phyloP scores from a whole-genome alignment of 1,140 invertebrate species.

The Drosophila takahashii region DNA sequence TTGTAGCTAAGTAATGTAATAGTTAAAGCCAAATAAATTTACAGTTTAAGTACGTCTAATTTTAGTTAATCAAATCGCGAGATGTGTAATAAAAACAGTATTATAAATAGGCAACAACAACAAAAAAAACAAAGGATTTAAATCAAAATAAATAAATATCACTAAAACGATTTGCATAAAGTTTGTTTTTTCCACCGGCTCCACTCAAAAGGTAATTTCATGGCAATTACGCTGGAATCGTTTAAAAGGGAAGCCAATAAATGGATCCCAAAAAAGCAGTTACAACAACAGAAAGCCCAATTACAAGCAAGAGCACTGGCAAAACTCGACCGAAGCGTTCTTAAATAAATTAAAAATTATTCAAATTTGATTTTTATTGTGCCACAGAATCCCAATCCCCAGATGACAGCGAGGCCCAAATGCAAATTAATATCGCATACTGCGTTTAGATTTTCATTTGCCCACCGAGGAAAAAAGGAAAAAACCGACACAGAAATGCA shows the following conservation, averaged over 20 bases:
- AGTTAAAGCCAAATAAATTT: constrained; percentile 52
- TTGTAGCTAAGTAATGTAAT: constrained; percentile 65
- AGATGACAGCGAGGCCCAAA: constrained; percentile 49
- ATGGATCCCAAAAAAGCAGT: constrained; percentile 12
- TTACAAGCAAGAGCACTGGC: constrained; percentile 22
- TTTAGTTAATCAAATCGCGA: constrained; percentile 24
- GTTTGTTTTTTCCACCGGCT: not conserved
- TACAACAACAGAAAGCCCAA: constrained; percentile 32
- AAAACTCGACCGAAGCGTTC: constrained; percentile 21
- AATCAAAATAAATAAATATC: constrained; percentile 50
- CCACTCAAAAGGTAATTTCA: constrained; percentile 40
- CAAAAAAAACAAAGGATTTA: constrained; percentile 24
- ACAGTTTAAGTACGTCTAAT: constrained; percentile 30
- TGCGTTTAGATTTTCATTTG: constrained; percentile 66
- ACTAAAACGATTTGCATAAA: constrained; percentile 27
- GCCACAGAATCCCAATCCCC: constrained; percentile 6
- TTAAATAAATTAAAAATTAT: constrained; percentile 82
- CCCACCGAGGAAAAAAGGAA: constrained; percentile 11
- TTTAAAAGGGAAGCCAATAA: constrained; percentile 37
- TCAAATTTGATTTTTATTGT: constrained; percentile 81
- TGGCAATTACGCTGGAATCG: constrained; percentile 56
- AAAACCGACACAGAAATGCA: constrained; percentile 35
- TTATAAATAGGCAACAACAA: constrained; percentile 26
- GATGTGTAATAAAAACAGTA: constrained; percentile 6
- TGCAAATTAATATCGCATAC: constrained; percentile 81